Percentiles rank a stretch among this genome's conserved stretches.
These are phyloP conservation scores for Myotis vivesi DNA, from an alignment of 2,797 vertebrate species.

Conservation along the genomic window DNA sequence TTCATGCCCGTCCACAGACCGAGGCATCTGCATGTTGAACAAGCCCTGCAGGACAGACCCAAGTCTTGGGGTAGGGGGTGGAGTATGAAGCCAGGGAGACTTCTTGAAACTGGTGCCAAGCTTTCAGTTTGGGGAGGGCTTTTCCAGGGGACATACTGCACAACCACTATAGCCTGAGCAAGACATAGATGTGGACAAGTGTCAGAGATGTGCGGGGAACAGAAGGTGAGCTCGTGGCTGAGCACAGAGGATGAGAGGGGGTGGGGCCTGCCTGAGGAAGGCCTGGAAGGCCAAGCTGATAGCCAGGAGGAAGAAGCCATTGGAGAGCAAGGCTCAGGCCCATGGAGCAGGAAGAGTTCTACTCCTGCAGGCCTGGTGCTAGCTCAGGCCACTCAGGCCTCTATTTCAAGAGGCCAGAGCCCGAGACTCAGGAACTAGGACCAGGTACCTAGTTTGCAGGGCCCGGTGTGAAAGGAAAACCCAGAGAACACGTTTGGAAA, in stretches of 20 bases:
- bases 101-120: neutral
- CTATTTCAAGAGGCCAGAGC: neutral
- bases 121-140: neutral
- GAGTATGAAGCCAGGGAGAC: neutral
- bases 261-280: neutral
- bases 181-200: neutral
- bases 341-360: neutral
- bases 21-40: neutral
- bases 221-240: neutral
- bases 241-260: neutral
- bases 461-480: neutral
- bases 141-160: neutral
- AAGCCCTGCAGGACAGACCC: neutral
- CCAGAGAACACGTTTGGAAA: neutral
- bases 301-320: neutral
- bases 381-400: neutral
- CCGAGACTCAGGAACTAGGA: neutral
- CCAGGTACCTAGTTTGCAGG: neutral
- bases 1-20: neutral
- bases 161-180: neutral
- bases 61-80: too few species aligned
- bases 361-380: neutral
- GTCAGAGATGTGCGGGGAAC: neutral
- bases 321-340: neutral
- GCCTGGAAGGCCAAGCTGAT: neutral